Percentiles rank a stretch among this genome's conserved stretches.
These are phyloP conservation scores for Falco novaeseelandiae DNA, from an alignment of 2,797 vertebrate species.

Conservation along the genomic window DNA sequence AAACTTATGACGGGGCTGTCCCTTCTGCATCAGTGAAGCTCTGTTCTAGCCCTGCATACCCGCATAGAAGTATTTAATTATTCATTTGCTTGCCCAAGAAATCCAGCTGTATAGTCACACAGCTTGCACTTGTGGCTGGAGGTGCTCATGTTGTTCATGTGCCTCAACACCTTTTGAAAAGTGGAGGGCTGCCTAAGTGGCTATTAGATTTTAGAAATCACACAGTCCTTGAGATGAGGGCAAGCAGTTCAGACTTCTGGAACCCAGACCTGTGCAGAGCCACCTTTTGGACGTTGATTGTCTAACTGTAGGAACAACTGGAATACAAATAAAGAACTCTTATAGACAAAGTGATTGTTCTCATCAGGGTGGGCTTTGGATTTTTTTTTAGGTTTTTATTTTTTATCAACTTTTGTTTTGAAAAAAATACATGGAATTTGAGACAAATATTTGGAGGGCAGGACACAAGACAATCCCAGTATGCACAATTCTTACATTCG, in stretches of 20 bases:
- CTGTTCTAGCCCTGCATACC: not conserved
- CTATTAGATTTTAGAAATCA: not conserved
- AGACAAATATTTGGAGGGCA: not conserved
- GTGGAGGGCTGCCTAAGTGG: not conserved
- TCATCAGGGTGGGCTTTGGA: not conserved
- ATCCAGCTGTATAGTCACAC: not conserved
- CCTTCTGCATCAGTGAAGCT: not conserved
- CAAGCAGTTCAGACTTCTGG: not conserved
- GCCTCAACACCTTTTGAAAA: not conserved
- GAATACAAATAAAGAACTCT: not conserved
- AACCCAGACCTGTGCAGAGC: not conserved
- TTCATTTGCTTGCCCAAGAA: not conserved
- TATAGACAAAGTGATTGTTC: fast-evolving
- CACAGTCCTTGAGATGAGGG: not conserved
- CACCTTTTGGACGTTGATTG: not conserved
- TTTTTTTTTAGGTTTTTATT: not conserved
- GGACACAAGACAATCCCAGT: not conserved
- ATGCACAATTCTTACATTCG: not conserved
- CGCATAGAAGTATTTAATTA: not conserved
- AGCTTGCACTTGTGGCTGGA: not conserved
- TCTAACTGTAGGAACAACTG: not conserved
- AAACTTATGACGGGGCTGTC: fast-evolving
- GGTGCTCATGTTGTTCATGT: not conserved
- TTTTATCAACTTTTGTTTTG: not conserved
- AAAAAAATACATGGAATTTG: not conserved